Evolutionary conservation across 2,888 invertebrate genomes (phyloP).

Genomic region (Drosophila fulvimacula): DNA sequence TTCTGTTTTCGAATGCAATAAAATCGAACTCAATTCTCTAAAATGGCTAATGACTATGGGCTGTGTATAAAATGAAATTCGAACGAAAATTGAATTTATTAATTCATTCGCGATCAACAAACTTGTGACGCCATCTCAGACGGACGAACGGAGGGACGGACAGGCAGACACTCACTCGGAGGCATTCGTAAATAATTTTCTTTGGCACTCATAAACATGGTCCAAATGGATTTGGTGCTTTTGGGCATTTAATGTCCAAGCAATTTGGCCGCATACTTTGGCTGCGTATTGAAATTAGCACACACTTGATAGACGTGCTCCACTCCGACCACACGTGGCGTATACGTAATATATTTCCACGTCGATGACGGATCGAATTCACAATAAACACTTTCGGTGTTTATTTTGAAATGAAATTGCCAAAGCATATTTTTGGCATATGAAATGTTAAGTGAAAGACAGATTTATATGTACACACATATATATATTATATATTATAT

Average conservation of each 20-base stretch:
- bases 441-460: conserved; percentile 8
- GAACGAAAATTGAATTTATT: conserved; percentile 27
- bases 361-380: conserved; percentile 73
- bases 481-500: background rate
- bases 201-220: conserved; percentile 27
- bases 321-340: conserved; percentile 26
- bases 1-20: conserved; percentile 20
- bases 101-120: conserved; percentile 1
- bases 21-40: conserved; percentile 41
- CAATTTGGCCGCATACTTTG: conserved; percentile 42
- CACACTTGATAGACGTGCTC: conserved; percentile 42
- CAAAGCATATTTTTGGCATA: background rate
- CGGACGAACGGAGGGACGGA: background rate
- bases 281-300: conserved; percentile 34
- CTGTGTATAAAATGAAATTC: conserved; percentile 10
- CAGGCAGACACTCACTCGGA: background rate
- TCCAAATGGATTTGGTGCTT: conserved; percentile 24
- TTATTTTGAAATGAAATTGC: conserved; percentile 41
- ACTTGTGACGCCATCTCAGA: conserved; percentile 42
- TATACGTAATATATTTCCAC: conserved; percentile 40
- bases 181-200: conserved; percentile 18
- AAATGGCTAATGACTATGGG: conserved; percentile 12
- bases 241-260: conserved; percentile 24
- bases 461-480: background rate
- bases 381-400: conserved; percentile 52